Conservation (phyloP, 2,113 vertebrate genomes). For the Peucedramus taeniatus region DNA sequence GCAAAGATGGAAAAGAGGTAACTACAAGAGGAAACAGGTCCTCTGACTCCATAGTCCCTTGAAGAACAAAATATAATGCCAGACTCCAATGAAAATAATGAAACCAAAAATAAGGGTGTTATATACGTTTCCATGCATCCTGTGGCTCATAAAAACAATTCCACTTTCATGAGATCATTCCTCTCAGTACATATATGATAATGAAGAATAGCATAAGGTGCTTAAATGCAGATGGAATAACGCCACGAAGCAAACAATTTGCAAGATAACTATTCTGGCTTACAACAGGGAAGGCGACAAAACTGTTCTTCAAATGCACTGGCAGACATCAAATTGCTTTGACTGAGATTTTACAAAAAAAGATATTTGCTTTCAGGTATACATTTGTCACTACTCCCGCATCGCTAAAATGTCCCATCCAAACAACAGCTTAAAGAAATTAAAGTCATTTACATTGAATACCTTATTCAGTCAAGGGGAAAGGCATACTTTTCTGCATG, state of each 20-base stretch:
- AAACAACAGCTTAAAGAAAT: neutral
- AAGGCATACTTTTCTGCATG: neutral
- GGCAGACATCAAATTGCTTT: neutral
- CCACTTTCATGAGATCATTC: neutral
- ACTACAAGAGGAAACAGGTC: neutral
- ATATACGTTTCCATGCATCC: neutral
- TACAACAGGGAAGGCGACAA: neutral
- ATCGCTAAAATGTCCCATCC: neutral
- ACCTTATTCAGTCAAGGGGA: neutral
- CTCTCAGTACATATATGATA: neutral
- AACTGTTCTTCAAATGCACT: neutral
- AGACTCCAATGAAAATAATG: neutral
- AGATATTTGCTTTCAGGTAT: fast-evolving
- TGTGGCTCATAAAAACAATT: neutral
- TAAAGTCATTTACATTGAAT: neutral
- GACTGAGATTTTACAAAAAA: neutral
- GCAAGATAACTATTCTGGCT: neutral
- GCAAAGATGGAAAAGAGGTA: neutral
- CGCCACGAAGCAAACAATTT: neutral
- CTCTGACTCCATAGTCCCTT: neutral
- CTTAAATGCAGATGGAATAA: neutral
- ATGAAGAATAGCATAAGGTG: neutral
- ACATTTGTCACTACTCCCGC: neutral
- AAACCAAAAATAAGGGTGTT: neutral
- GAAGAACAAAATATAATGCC: neutral